Percentiles rank a stretch among this genome's conserved stretches.
These are phyloP conservation scores for Tiliacea aurago DNA, from an alignment of 2,888 invertebrate species.

Conservation along the genomic window DNA sequence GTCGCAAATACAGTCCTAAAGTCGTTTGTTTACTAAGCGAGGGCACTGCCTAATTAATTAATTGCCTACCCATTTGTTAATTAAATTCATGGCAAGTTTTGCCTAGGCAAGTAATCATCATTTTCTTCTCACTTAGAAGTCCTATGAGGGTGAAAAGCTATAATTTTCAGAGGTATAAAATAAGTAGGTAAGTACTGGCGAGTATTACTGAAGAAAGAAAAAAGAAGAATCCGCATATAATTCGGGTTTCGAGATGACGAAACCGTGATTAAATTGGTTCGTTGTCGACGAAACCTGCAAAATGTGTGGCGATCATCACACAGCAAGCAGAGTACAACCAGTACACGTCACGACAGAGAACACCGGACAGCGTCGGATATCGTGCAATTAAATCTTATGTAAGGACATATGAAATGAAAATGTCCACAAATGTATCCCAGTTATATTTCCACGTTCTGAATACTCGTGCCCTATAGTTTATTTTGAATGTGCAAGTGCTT, in stretches of 20 bases:
- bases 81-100: conserved; percentile 71
- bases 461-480: conserved; percentile 72
- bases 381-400: conserved; percentile 46
- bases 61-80: conserved; percentile 76
- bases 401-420: conserved; percentile 25
- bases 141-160: conserved; percentile 17
- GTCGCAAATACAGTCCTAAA: conserved; percentile 46
- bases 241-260: conserved; percentile 96
- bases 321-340: conserved; percentile 34
- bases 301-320: conserved; percentile 91
- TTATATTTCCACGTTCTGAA: conserved; percentile 39
- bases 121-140: conserved; percentile 36
- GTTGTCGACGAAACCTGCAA: conserved; percentile 99
- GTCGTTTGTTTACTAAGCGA: conserved; percentile 71
- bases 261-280: conserved; percentile 95
- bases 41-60: conserved; percentile 75
- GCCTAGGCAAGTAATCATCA: conserved; percentile 52
- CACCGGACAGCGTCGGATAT: conserved; percentile 14
- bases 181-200: not conserved
- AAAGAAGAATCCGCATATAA: conserved; percentile 91
- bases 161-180: not conserved
- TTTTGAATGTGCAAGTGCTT: conserved; percentile 87
- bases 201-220: conserved; percentile 40
- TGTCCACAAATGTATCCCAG: conserved; percentile 26
- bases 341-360: conserved; percentile 21